These are phyloP conservation scores for Campylomormyrus tamandua DNA, from an alignment of 2,113 vertebrate species.

Conservation along the genomic window DNA sequence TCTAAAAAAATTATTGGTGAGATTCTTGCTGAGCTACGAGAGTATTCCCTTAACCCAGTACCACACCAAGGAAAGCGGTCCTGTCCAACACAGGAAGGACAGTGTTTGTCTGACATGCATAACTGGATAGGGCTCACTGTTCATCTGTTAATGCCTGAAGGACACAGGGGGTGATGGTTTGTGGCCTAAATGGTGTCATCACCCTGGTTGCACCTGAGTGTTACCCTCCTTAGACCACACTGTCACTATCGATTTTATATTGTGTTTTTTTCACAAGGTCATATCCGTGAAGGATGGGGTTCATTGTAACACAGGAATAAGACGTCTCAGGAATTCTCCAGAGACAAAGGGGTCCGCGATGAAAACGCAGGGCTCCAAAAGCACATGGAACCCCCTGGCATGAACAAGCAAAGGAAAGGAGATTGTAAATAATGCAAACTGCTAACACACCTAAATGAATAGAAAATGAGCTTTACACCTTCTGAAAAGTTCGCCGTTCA, in stretches of 20 bases:
- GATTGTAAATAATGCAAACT: not conserved
- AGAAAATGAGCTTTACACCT: not conserved
- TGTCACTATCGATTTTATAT: constrained; percentile 4
- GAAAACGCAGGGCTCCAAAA: not conserved
- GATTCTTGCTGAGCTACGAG: not conserved
- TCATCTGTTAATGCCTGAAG: not conserved
- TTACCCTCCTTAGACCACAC: not conserved
- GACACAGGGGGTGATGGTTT: not conserved
- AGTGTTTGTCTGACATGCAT: not conserved
- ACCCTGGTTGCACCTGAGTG: not conserved
- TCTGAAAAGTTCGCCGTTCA: not conserved
- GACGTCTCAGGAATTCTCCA: not conserved
- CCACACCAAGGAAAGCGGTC: not conserved
- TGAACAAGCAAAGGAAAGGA: not conserved
- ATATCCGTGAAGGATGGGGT: not conserved
- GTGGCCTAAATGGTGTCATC: not conserved
- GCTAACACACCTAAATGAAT: not conserved
- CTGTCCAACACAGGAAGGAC: not conserved
- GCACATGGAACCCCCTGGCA: not conserved
- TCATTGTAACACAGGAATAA: not conserved
- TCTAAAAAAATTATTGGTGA: not conserved
- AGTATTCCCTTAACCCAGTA: not conserved
- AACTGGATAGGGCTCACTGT: not conserved
- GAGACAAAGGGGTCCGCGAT: not conserved
- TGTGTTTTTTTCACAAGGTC: constrained; percentile 10